A percentile compares a stretch with the other conserved stretches of the same genome.
phyloP scores from a whole-genome alignment of 2,797 vertebrate genomes.

The Clamator glandarius region DNA sequence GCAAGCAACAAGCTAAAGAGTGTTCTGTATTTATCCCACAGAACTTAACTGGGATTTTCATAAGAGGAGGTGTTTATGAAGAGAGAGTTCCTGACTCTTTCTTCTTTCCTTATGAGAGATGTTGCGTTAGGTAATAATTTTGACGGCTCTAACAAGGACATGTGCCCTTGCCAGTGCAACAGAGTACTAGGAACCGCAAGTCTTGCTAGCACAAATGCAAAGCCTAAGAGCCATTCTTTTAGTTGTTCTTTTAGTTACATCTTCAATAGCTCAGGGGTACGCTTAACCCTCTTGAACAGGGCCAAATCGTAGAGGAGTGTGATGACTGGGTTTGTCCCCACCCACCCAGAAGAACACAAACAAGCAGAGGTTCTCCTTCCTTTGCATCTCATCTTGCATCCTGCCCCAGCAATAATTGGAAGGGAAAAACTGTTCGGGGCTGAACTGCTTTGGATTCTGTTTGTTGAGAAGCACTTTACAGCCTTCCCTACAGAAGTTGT shows the following conservation, averaged over 20 bases:
- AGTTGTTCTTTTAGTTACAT: not conserved
- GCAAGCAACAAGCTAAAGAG: not conserved
- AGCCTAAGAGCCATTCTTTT: not conserved
- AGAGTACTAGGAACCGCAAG: not conserved
- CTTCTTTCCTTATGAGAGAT: not conserved
- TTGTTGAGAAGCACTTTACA: not conserved
- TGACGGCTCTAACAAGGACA: not conserved
- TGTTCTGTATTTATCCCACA: not conserved
- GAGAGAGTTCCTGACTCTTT: not conserved
- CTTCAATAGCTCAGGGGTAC: not conserved
- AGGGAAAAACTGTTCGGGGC: not conserved
- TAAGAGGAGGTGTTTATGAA: not conserved
- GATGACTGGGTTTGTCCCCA: not conserved
- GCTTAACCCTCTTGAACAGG: not conserved
- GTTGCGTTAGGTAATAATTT: not conserved
- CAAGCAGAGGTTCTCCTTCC: not conserved
- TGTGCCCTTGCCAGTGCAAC: not conserved
- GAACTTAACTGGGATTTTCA: not conserved
- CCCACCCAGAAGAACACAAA: not conserved
- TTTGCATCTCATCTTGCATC: not conserved
- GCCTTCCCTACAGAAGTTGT: not conserved
- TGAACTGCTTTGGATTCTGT: not conserved
- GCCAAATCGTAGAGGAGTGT: not conserved
- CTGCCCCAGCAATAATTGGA: not conserved
- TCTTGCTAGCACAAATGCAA: not conserved